Evolutionary conservation across 2,888 invertebrate genomes (phyloP), one percentile per base, ranked within the genome.

Genomic region (Cynaeus angustus): DNA sequence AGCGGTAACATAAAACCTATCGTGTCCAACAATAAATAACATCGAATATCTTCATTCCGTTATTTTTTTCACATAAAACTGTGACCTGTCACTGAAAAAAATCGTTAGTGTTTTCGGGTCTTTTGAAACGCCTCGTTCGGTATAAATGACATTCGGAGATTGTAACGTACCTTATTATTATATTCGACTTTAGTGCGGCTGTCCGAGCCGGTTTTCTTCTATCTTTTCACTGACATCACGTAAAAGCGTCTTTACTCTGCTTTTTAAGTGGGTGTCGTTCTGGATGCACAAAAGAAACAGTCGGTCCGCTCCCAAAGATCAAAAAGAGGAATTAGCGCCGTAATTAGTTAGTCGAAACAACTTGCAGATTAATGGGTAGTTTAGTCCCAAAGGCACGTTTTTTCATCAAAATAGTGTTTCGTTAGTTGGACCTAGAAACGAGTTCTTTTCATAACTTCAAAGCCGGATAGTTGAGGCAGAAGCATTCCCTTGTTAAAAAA

Each of bases 141-240:
- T 62, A 71, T 76, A 79, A 81, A 79, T 80, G 80, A 80, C 81
- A 81, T 77, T 76, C 67, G 68, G 73, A 75, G 73, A 77, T 79
- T 79, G 80, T 80, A 78, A 79, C 77, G 78, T 77, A 79, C 78
- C 79, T 78, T 80, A 79, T 80, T 80, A 79, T 80, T 80, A 79
- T 79, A 77, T 74, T 79, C 77, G 66, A 74, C 75, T 79, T 80
- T 79, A 72, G 75, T 75, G 73, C 71, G 75, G 69, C 65, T 75
- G 72, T 73, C 74, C 53, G 67, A 75, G 73, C 75, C 75, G 75
- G 75, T 75, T 74, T 62, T 72, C 73, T 70, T 73, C 68, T 73
- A 73, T 73, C 72, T 74, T 68, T 68, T 46, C 68, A 53, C 68
- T 68, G 73, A 72, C 74, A 74, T 74, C 74, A 64, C 73, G 69